These are phyloP conservation scores for Conistra vaccinii DNA, from an alignment of 2,888 invertebrate species.

Conservation along the genomic window DNA sequence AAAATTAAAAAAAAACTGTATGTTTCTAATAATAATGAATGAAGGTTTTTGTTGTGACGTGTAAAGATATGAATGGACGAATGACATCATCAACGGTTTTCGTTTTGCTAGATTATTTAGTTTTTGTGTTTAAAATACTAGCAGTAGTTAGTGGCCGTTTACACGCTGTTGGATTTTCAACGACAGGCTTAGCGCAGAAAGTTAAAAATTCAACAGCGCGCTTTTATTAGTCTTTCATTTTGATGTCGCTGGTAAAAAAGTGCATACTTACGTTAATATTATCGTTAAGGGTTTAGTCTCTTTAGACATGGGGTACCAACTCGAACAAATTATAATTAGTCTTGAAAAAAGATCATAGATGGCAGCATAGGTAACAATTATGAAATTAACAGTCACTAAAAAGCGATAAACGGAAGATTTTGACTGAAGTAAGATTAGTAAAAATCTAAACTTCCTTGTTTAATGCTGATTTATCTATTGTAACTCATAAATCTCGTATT, in stretches of 20 bases:
- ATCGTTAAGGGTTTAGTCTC: not conserved
- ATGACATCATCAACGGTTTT: conserved; percentile 48
- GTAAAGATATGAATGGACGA: conserved; percentile 25
- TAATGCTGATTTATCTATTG: no score
- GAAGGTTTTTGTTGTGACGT: not conserved
- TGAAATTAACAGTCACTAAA: no score
- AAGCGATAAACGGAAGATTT: no score
- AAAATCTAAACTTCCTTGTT: no score
- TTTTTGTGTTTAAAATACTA: not conserved
- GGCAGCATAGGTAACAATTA: no score
- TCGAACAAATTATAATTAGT: no score
- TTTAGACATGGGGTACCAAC: no score
- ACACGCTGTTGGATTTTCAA: not conserved
- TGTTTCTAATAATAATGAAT: conserved; percentile 27
- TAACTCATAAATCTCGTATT: no score
- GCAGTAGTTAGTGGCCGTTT: not conserved
- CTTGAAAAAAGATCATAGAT: no score
- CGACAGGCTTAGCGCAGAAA: not conserved
- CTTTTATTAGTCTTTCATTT: not conserved
- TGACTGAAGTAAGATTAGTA: no score
- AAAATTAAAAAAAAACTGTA: conserved; percentile 12
- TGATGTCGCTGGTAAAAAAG: not conserved
- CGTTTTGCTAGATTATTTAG: not conserved
- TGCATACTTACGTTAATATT: not conserved
- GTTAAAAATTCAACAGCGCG: not conserved